Evolutionary conservation across 2,797 vertebrate genomes (phyloP), one percentile per base, ranked within the genome.

Genomic region (Poeciliopsis paucimaculata): DNA sequence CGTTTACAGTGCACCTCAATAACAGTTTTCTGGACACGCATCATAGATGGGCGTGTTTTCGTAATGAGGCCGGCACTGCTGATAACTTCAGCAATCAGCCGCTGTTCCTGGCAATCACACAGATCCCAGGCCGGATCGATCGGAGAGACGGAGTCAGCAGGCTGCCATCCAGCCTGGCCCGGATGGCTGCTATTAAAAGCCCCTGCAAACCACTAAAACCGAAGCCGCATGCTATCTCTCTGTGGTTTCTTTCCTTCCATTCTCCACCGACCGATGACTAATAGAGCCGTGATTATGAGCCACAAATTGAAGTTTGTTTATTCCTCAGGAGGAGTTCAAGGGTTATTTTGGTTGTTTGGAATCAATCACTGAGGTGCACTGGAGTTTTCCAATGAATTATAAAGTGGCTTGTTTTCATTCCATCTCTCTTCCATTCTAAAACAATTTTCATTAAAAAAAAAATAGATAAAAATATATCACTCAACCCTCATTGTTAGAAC

Each of bases 61-160:
- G 77, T 80, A 55, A 83, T 26, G 81, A 87, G 73, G 66, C 55
- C 64, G 28, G 73, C 83, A 78, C 80, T 51, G 79, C 84, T 91
- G 91, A 91, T 93, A 90, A 91, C 84, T 83, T 87, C 83, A 89
- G 90, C 87, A 92, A 90, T 88, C 90, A 92, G 81, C 88, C 75
- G 76, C 82, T 84, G 55, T 93, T 91, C 83, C 87, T 86, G 86
- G 86, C 86, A 92, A 92, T 92, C 89, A 87, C 89, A 84, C 73
- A 79, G 80, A 81, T 57, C 85, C 86, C 57, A 47, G 68, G 84
- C 82, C 87, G 88, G 91, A 95, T 94, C 93, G 87, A 94, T 94
- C 87, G 77, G 76, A 89, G 86, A 87, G 89, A 89, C 82, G 71
- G 86, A 90, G 85, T 87, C 78, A 86, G 89, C 84, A 84, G 91